These are phyloP conservation scores for Nothura maculosa DNA, from an alignment of 2,797 vertebrate species.

Conservation along the genomic window DNA sequence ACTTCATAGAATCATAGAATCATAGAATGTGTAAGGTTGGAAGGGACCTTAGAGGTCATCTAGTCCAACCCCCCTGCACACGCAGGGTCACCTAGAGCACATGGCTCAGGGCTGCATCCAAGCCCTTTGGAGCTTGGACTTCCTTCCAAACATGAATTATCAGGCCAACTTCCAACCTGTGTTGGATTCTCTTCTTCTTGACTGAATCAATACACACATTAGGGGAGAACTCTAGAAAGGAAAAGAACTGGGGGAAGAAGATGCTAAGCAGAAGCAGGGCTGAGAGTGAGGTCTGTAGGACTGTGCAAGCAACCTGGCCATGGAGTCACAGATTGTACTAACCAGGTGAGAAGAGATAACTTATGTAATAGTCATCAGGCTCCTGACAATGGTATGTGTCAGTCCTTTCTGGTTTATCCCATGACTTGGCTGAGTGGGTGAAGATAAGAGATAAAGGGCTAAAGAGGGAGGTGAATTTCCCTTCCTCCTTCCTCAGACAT, in stretches of 20 bases:
- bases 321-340: not conserved
- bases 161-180: not conserved
- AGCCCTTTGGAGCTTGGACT: too few species aligned
- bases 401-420: not conserved
- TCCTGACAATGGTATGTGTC: not conserved
- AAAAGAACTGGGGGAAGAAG: not conserved
- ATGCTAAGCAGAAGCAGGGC: not conserved
- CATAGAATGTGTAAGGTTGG: too few species aligned
- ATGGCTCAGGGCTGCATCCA: too few species aligned
- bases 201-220: accelerated
- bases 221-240: not conserved
- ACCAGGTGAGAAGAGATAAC: too few species aligned
- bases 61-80: too few species aligned
- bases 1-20: too few species aligned
- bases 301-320: not conserved
- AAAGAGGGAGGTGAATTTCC: not conserved
- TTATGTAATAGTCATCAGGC: not conserved
- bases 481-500: not conserved
- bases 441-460: not conserved
- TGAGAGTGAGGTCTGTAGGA: not conserved
- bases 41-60: too few species aligned
- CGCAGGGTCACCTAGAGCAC: too few species aligned
- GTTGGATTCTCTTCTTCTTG: not conserved
- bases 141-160: accelerated
- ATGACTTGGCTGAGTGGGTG: not conserved